Evolutionary conservation across 2,797 vertebrate species (phyloP), one percentile per base, ranked within the genome.

Genomic region (Malurus splendens): DNA sequence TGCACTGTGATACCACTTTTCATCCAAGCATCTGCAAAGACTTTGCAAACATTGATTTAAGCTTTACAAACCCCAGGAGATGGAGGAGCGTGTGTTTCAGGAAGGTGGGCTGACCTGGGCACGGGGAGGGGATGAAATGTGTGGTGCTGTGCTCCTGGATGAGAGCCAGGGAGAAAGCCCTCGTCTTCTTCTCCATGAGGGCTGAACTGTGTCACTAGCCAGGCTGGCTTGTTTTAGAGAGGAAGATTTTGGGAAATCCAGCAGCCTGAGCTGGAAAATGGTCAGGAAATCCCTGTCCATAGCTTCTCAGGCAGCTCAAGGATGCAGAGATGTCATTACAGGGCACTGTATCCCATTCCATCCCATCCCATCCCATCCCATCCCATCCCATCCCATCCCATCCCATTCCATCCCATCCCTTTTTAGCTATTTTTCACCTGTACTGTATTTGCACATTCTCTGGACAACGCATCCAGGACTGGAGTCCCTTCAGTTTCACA

Each of bases 41-140:
- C 73, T 94, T 95, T 68, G 61, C 78, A 87, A 91, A 87, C 83
- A 62, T 87, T 91, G 33, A 61, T 92, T 85, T 82, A 85, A 80
- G 88, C 76, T 89, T 88, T 91, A 33, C 73, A 91, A 86, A 67
- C 19, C 72, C 59, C 65, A 17, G 52, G 88, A 92, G 44, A 61
- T 78, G 76, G 24, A 82, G 86, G 62, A 90, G 47, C 0, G 0
- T 1, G 3, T 81, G 66, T 30, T 85, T 84, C 54, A 3, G 50
- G 67, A 52, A 82, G 77, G 15, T 56, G 71, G 42, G 52, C 80
- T 79, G 66, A 48, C 42, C 62, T 41, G 61, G 3, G 3, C 16
- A 61, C 2, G 1, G 16, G 32, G 8, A 44, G 28, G 38, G 38
- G n/a, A 12, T 56, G 74, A 60, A 39, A n/a, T 0, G 0, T 42